Evolutionary conservation across 2,113 vertebrate species (phyloP), one percentile per base, ranked within the genome.

Genomic region (Turnix velox): DNA sequence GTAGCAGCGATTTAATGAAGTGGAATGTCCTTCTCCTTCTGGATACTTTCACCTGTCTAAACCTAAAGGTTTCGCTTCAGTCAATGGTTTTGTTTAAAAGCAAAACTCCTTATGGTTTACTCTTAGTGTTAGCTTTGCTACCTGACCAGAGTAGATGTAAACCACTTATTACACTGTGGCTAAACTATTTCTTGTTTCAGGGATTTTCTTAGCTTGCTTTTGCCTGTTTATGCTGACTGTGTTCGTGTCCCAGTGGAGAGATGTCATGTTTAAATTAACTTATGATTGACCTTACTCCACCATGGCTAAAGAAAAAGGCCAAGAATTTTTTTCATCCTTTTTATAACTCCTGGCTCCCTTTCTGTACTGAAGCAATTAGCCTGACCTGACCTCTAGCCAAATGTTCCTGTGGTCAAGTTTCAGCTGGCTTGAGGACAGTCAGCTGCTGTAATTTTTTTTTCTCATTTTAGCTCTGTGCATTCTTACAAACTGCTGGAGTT

Each of bases 291-390:
- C 73, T 87, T 88, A 89, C 49, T 93, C 75, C 87, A 93, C 48
- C 66, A 92, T 75, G 0, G 1, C 77, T 87, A 55, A 67, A 94
- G 74, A 92, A 94, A 80, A 79, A 35, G 45, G 81, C 92, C 94
- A 95, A 91, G 74, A 94, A 42, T 17, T 81, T 90, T 87, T 92
- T 92, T 95, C 39, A 62, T 88, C 82, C 92, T 96, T 96, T 97
- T 96, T 95, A 92, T 96, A 96, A 91, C 87, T 95, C 57, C 72
- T 96, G 92, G 89, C 93, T 92, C 75, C 49, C 37, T 80, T 90
- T 87, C 68, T 89, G 78, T 65, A 42, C 54, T 69, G 88, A 83
- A 92, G 84, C 84, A 79, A 62, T 94, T 96, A 84, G 79, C 83
- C 82, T 76, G 52, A 88, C 43, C 71, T 92, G 73, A 96, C 88